phyloP scores from a whole-genome alignment of 1,140 invertebrate genomes.

The Neotoxoptera formosana region DNA sequence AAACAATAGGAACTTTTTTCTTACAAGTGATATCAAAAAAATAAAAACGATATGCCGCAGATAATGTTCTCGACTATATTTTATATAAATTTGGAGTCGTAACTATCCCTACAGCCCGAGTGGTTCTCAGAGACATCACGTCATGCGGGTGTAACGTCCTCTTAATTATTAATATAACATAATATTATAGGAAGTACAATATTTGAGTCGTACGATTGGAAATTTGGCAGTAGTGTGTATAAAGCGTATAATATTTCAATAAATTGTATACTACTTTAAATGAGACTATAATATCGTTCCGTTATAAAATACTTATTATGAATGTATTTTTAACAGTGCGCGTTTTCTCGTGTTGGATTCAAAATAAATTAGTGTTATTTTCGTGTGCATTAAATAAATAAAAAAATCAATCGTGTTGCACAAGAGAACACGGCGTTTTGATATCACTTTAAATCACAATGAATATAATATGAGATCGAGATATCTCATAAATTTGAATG shows the following conservation, averaged over 20 bases:
- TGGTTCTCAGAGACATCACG: too few species aligned
- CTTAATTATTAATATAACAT: too few species aligned
- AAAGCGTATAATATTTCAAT: neutral
- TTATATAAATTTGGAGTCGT: too few species aligned
- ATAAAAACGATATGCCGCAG: too few species aligned
- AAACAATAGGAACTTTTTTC: too few species aligned
- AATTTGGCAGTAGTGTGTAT: neutral
- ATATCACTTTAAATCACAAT: constrained; percentile 20
- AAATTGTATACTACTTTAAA: neutral
- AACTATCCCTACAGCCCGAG: too few species aligned
- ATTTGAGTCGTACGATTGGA: neutral
- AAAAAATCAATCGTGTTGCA: constrained; percentile 11
- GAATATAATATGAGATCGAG: constrained; percentile 9
- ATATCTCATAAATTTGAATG: constrained; percentile 26
- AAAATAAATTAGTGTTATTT: constrained; percentile 7
- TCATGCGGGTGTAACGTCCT: too few species aligned
- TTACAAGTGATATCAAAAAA: too few species aligned
- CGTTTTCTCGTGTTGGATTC: neutral
- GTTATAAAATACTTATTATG: neutral
- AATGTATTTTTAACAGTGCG: neutral
- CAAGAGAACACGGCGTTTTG: neutral
- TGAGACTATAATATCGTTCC: neutral
- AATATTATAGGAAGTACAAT: too few species aligned
- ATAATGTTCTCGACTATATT: too few species aligned
- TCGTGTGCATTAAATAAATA: neutral